Percentiles rank a stretch among this genome's conserved stretches.
Conservation (phyloP, 2,797 vertebrate genomes). For the Cynodonichthys magdalenae region DNA sequence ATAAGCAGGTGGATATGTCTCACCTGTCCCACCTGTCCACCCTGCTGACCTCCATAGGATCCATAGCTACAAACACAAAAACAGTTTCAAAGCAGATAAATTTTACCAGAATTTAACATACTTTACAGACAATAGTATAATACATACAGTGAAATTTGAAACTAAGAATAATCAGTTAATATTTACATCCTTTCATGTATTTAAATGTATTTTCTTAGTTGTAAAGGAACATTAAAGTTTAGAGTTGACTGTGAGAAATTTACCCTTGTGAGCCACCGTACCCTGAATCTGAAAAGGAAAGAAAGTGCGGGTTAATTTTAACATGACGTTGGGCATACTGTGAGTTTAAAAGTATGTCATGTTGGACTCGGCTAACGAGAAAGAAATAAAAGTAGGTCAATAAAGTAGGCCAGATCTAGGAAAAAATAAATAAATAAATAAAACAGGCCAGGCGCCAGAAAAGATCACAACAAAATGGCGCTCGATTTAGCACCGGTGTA, state of each 20-base stretch:
- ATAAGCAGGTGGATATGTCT: not conserved
- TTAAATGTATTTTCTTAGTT: too few species aligned
- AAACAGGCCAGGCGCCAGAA: slow-evolving; percentile 47
- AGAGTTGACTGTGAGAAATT: not conserved
- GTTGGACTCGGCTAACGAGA: not conserved
- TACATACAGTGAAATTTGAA: too few species aligned
- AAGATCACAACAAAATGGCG: slow-evolving; percentile 70
- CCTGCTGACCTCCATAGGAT: slow-evolving; percentile 73
- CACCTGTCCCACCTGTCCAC: slow-evolving; percentile 71
- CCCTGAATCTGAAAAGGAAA: slow-evolving; percentile 77
- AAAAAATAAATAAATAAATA: not conserved
- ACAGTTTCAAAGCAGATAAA: not conserved
- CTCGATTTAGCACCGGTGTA: slow-evolving; percentile 36
- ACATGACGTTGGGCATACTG: too few species aligned
- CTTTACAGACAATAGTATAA: too few species aligned
- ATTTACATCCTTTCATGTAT: too few species aligned
- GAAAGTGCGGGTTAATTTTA: not conserved
- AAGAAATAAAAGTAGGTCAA: not conserved
- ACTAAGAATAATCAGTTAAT: too few species aligned
- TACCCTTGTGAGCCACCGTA: slow-evolving; percentile 83
- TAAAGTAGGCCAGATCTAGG: slow-evolving; percentile 9
- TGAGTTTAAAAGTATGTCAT: too few species aligned
- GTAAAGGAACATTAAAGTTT: too few species aligned
- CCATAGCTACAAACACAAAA: slow-evolving; percentile 71
- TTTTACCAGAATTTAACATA: not conserved